Evolutionary conservation across 2,113 vertebrate species (phyloP), one percentile per base, ranked within the genome.

Genomic region (Mus spicilegus): DNA sequence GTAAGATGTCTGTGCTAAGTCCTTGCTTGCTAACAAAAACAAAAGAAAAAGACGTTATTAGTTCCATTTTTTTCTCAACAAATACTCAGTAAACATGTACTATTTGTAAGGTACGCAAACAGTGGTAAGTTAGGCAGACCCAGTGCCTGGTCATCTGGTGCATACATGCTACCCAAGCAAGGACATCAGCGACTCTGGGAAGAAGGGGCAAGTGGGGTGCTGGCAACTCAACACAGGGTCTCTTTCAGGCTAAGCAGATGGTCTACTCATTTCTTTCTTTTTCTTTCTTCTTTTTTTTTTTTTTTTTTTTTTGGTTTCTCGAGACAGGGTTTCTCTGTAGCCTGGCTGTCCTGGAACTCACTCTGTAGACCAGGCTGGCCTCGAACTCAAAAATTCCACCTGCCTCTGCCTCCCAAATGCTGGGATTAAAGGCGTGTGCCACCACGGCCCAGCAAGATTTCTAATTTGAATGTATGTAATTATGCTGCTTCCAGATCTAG

Each of bases 1-100:
- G 97, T 99, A 99, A 87, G 99, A 99, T 0, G 99, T 99, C 96
- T 99, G 99, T 28, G 99, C 99, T 98, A 99, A 98, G 97, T 99
- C 99, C 98, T 99, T 99, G 98, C 99, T 99, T 96, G 99, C 99
- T 99, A 99, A 99, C 91, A 98, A 96, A 96, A 96, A 89, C 93
- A 24, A 4, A 93, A 89, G 81, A 61, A 90, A 72, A 11, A 26
- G 22, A 36, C 51, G 20, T 33, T n/a, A 70, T 98, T 96, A 97
- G 85, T 96, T 93, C 26, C 87, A 90, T 92, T 94, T 63, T 94
- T 63, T 76, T 92, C 39, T 78, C 69, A 84, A 69, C 14, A 96
- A 91, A 65, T 84, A 96, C 65, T 94, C 89, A 93, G n/a, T 72
- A 78, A 94, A 39, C 49, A 95, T 73, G 95, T 95, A 95, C 80